phyloP scores from a whole-genome alignment of 1,140 invertebrate genomes.

The Teleogryllus occipitalis region DNA sequence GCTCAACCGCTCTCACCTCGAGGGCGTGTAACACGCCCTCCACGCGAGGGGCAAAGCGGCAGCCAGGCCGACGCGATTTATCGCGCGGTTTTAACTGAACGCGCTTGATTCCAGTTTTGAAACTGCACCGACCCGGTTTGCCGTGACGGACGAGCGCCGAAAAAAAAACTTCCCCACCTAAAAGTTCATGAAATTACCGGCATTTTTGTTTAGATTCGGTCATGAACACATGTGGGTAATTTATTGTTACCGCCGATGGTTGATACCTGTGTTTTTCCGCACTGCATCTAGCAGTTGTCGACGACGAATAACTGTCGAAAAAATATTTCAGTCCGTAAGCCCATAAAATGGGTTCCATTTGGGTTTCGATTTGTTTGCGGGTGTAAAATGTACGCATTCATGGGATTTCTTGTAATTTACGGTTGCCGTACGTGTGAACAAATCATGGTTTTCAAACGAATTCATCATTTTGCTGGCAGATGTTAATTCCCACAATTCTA shows the following conservation, averaged over 20 bases:
- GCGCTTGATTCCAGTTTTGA: conserved; percentile 3
- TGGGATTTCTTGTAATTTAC: neutral
- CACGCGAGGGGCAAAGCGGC: neutral
- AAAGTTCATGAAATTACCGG: neutral
- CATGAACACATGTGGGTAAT: neutral
- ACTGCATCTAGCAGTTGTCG: neutral
- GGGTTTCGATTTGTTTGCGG: neutral
- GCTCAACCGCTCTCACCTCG: neutral
- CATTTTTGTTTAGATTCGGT: conserved; percentile 1
- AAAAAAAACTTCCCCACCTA: neutral
- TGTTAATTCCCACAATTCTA: neutral
- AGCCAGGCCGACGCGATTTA: neutral
- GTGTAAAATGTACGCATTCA: neutral
- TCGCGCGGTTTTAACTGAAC: neutral
- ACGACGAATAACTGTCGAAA: neutral
- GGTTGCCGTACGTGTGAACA: neutral
- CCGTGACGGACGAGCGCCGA: neutral
- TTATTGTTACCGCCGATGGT: neutral
- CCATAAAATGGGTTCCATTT: neutral
- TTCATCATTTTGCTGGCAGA: neutral
- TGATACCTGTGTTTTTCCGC: neutral
- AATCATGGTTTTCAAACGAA: neutral
- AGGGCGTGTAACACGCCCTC: neutral
- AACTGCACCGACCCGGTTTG: neutral
- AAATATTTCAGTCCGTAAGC: neutral